phyloP scores from a whole-genome alignment of 1,140 invertebrate genomes.

The Diuraphis noxia region DNA sequence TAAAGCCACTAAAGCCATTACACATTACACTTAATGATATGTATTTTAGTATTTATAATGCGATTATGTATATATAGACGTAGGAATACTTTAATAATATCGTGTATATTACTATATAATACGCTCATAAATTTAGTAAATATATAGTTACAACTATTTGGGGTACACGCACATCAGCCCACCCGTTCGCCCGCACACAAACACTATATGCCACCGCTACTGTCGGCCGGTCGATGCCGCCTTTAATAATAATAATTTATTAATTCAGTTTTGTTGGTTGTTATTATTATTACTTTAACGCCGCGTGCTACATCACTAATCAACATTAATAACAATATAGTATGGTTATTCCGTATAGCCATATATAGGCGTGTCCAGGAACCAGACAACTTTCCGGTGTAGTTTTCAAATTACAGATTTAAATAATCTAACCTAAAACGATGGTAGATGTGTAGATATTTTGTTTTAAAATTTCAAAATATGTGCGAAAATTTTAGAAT shows the following conservation, averaged over 20 bases:
- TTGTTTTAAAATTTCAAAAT: neutral
- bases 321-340: neutral
- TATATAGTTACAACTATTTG: neutral
- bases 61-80: neutral
- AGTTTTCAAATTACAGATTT: neutral
- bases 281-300: neutral
- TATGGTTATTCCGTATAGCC: neutral
- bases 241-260: constrained; percentile 19
- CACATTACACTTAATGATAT: neutral
- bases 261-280: neutral
- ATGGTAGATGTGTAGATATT: neutral
- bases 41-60: neutral
- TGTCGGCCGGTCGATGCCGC: neutral
- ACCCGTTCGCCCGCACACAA: neutral
- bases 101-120: neutral
- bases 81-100: neutral
- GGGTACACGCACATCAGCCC: constrained; percentile 14
- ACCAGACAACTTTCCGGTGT: neutral
- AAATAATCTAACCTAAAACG: neutral
- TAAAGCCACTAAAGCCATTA: neutral
- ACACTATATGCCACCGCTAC: neutral
- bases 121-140: neutral
- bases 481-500: neutral
- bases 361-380: neutral
- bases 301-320: neutral